phyloP scores from a whole-genome alignment of 2,113 vertebrate genomes.

The Oreochromis niloticus region DNA sequence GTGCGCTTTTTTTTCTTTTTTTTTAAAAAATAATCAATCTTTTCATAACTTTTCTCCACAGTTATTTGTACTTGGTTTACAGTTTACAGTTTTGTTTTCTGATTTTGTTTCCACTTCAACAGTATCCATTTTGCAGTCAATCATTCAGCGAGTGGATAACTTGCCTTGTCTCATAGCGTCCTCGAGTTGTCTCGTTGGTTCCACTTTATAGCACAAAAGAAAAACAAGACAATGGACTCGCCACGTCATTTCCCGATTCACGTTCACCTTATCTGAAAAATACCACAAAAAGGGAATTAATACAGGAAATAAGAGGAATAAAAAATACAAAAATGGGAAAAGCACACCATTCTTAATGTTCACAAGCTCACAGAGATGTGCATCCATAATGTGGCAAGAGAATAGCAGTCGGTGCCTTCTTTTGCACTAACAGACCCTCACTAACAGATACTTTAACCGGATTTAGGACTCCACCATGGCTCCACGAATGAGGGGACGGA shows the following conservation, averaged over 20 bases:
- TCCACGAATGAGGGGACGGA: background rate
- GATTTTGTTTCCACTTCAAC: background rate
- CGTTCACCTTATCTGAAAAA: constrained; percentile 53
- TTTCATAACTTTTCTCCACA: constrained; percentile 22
- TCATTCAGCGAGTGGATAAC: constrained; percentile 48
- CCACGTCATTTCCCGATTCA: constrained; percentile 30
- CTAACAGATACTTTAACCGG: constrained; percentile 50
- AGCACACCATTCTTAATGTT: constrained; percentile 33
- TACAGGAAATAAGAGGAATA: constrained; percentile 16
- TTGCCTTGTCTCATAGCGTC: constrained; percentile 68
- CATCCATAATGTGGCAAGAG: constrained; percentile 59
- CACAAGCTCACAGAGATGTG: constrained; percentile 23
- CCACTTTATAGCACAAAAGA: constrained; percentile 70
- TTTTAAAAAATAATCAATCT: background rate
- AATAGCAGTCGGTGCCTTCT: constrained; percentile 82
- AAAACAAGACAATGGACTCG: constrained; percentile 48
- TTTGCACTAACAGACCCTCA: constrained; percentile 69
- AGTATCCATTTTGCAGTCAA: constrained; percentile 1
- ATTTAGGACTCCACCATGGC: constrained; percentile 1
- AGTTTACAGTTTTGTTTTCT: constrained; percentile 12
- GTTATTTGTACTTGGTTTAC: constrained; percentile 40
- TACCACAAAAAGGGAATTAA: constrained; percentile 42
- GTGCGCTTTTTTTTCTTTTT: background rate
- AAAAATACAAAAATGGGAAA: constrained; percentile 12
- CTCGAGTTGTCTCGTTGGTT: constrained; percentile 64